A percentile compares a stretch with the other conserved stretches of the same genome.
These are phyloP conservation scores for Pammene fasciana DNA, from an alignment of 2,888 invertebrate species.

Conservation along the genomic window DNA sequence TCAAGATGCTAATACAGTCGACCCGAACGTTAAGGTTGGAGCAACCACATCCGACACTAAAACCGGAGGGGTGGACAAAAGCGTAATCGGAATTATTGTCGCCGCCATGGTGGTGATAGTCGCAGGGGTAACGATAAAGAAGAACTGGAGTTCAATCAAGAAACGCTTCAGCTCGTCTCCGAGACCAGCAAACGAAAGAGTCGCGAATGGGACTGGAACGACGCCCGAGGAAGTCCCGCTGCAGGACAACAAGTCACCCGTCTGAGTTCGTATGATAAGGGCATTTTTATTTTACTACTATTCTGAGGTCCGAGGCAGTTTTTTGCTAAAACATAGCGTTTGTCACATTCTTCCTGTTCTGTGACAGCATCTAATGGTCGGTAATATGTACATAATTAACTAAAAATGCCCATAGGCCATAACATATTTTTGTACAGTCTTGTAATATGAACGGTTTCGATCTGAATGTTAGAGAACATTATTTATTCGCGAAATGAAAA, in stretches of 20 bases:
- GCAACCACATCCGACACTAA: slow-evolving; percentile 64
- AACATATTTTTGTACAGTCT: background rate
- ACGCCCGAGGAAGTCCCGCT: slow-evolving; percentile 75
- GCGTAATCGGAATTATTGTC: slow-evolving; percentile 79
- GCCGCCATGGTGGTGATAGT: slow-evolving; percentile 80
- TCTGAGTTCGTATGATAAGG: slow-evolving; percentile 52
- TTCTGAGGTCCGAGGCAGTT: background rate
- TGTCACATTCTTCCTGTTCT: background rate
- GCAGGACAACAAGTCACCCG: slow-evolving; percentile 75
- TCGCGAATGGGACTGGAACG: slow-evolving; percentile 63
- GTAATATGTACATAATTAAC: background rate
- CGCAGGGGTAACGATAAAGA: slow-evolving; percentile 81
- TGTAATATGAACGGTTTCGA: slow-evolving; percentile 63
- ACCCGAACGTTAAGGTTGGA: slow-evolving; percentile 61
- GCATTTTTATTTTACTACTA: slow-evolving; percentile 8
- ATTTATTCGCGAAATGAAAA: slow-evolving; percentile 53
- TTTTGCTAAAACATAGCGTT: background rate
- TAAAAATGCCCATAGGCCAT: background rate
- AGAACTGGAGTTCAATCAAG: slow-evolving; percentile 81
- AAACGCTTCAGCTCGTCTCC: slow-evolving; percentile 70
- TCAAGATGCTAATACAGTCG: slow-evolving; percentile 38
- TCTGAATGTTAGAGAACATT: slow-evolving; percentile 64
- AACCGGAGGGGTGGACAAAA: slow-evolving; percentile 79
- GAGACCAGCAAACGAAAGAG: slow-evolving; percentile 63
- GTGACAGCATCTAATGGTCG: background rate